Percentiles rank a stretch among this genome's conserved stretches.
Evolutionary conservation across 1,140 invertebrate species (phyloP).

Genomic region (Bradysia coprophila): DNA sequence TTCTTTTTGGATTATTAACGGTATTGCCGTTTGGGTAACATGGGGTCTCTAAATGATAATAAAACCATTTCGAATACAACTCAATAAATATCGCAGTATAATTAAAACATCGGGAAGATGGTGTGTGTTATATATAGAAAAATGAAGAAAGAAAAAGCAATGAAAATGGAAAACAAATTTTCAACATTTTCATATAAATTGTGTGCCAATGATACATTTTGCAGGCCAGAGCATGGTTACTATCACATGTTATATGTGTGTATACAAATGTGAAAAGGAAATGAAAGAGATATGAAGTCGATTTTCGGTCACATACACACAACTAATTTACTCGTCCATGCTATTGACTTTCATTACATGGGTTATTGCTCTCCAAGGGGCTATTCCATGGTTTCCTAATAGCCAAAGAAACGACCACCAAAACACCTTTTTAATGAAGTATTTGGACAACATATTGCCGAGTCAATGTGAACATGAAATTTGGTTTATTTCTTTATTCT

Average conservation of each 20-base stretch:
- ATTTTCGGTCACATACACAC: background rate
- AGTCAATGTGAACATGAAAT: background rate
- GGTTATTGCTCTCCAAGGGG: slow-evolving; percentile 28
- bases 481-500: background rate
- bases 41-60: no score
- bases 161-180: no score
- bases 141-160: no score
- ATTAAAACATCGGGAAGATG: background rate
- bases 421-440: slow-evolving; percentile 56
- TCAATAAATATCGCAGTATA: background rate
- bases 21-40: no score
- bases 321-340: slow-evolving; percentile 1
- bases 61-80: no score
- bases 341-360: slow-evolving; percentile 2
- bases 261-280: no score
- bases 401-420: slow-evolving; percentile 41
- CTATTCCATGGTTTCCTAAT: slow-evolving; percentile 42
- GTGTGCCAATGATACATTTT: no score
- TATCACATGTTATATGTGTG: no score
- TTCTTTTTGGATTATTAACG: no score
- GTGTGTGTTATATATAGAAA: background rate
- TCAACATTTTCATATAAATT: no score
- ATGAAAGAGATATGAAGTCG: no score
- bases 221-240: no score
- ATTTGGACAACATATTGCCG: slow-evolving; percentile 27